Evolutionary conservation across 2,797 vertebrate species (phyloP).

Genomic region (Amphiprion clarkii): DNA sequence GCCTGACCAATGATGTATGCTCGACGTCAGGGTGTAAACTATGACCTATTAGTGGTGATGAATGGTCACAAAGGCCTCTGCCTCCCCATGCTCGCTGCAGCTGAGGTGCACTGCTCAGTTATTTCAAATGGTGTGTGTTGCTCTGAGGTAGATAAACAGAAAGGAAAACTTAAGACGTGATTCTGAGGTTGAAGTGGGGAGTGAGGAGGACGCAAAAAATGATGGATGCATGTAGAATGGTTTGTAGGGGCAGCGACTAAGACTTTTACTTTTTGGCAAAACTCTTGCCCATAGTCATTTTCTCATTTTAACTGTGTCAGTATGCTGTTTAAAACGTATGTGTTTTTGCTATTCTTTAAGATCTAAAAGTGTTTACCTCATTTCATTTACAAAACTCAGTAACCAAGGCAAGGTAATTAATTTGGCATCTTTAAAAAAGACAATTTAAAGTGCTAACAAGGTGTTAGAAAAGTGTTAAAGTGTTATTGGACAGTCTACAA

Average conservation of each 20-base stretch:
- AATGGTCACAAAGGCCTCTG: constrained; percentile 64
- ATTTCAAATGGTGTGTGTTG: constrained; percentile 15
- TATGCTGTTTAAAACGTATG: neutral
- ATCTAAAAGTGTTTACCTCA: no score
- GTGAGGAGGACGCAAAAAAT: neutral
- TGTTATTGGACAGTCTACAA: constrained; percentile 3
- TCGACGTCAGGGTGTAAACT: constrained; percentile 71
- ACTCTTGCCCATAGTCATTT: neutral
- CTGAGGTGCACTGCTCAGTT: constrained; percentile 13
- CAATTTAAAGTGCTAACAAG: no score
- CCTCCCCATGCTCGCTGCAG: constrained; percentile 51
- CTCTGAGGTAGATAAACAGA: constrained; percentile 2
- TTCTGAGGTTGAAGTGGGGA: neutral
- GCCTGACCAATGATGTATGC: constrained; percentile 71
- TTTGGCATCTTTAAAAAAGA: no score
- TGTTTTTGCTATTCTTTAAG: neutral
- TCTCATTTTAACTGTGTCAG: no score
- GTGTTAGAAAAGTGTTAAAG: neutral
- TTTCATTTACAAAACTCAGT: no score
- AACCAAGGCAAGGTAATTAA: no score
- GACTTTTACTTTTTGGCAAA: neutral
- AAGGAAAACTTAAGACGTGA: neutral
- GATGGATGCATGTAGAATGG: neutral
- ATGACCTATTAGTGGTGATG: constrained; percentile 79
- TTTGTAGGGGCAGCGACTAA: neutral